Evolutionary conservation across 1,140 invertebrate species (phyloP), one percentile per base, ranked within the genome.

Genomic region (Hylaeus volcanicus): DNA sequence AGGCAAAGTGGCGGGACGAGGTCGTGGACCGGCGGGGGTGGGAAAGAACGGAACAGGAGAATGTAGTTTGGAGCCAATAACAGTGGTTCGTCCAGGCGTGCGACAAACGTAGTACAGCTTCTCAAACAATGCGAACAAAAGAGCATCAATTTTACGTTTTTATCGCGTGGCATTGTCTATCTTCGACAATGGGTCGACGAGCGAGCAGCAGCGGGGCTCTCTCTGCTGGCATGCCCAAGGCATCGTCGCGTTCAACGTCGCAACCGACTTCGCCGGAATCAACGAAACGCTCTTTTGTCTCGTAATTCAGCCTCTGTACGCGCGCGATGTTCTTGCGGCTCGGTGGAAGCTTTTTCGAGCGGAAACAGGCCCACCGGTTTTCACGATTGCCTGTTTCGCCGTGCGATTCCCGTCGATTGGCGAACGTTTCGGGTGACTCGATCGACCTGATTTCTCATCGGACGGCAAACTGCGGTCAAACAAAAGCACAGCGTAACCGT

Each of bases 121-220:
- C 88, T 92, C 91, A 91, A 93, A 92, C 92, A 92, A 92, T 88
- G 84, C 87, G 87, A 88, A 93, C 92, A 92, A 93, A 93, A 91
- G 90, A 91, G 91, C 91, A 93, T 93, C 92, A 93, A 93, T 93
- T 93, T 92, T 92, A 93, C 91, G 92, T 93, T 93, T 93, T 93
- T 93, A 93, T 93, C 92, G 89, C 89, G 74, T 77, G 74, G 86
- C 79, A 92, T 93, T 93, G 92, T 93, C 90, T 91, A 91, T 92
- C 91, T 90, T 89, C 86, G 88, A 92, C 92, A 92, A 92, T 92
- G 81, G 89, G 79, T 74, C 82, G 74, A 76, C 83, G 85, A 77
- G 80, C 85, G 84, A 80, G 86, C 85, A 84, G 75, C 51, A 61
- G 48, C 70, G 64, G 43, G 64, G 64, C 41, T 37, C 39, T 6